Conservation (phyloP, 2,888 invertebrate species). For the Drosophila nigricruria region DNA sequence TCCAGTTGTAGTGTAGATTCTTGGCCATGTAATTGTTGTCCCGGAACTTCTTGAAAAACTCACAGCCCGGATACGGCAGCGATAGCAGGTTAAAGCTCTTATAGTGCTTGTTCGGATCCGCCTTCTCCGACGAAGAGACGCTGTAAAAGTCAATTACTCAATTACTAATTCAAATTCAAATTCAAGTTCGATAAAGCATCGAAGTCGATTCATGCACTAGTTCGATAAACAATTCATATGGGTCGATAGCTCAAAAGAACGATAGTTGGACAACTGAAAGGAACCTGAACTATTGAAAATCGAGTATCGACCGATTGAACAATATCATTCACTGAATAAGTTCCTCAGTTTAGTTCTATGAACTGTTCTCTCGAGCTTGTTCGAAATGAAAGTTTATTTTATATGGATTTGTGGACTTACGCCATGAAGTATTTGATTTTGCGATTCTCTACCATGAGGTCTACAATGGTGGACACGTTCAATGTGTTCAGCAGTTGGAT, state of each 20-base stretch:
- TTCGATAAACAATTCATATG: background rate
- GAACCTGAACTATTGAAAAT: background rate
- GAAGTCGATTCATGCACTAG: background rate
- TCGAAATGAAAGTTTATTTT: background rate
- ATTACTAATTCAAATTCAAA: background rate
- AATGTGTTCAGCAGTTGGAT: slow-evolving; percentile 89
- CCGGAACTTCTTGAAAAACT: slow-evolving; percentile 91
- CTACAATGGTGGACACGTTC: slow-evolving; percentile 90
- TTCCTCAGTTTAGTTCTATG: background rate
- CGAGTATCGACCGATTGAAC: background rate
- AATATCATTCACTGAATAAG: background rate
- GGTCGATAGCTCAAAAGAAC: background rate
- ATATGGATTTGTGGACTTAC: slow-evolving; percentile 86
- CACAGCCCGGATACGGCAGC: slow-evolving; percentile 93
- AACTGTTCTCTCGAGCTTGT: background rate
- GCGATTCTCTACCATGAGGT: slow-evolving; percentile 94
- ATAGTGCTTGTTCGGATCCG: slow-evolving; percentile 91
- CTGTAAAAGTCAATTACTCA: slow-evolving; percentile 84
- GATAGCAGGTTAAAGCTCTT: slow-evolving; percentile 90
- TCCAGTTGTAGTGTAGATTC: slow-evolving; percentile 90
- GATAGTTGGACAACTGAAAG: background rate
- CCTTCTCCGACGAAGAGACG: slow-evolving; percentile 93
- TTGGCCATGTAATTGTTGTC: slow-evolving; percentile 90
- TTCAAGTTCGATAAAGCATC: background rate
- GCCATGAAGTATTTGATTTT: slow-evolving; percentile 92